phyloP scores from a whole-genome alignment of 2,888 invertebrate genomes.

The Sarcophaga caerulescens region DNA sequence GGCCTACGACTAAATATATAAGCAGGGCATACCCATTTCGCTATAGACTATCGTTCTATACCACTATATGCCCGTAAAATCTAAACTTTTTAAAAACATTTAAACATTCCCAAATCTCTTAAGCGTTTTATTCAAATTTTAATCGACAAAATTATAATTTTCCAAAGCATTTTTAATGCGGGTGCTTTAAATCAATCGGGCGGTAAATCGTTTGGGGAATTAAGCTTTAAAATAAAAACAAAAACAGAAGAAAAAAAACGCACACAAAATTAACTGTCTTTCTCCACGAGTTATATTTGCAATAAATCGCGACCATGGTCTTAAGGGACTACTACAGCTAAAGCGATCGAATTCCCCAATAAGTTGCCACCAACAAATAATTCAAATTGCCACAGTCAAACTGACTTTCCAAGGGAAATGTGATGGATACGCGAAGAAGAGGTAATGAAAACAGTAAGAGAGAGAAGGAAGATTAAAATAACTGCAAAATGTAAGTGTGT shows the following conservation, averaged over 20 bases:
- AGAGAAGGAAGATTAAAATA: not conserved
- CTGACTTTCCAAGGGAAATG: not conserved
- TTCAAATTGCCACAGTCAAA: constrained; percentile 42
- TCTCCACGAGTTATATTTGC: constrained; percentile 22
- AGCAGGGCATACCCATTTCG: no score
- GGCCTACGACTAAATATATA: no score
- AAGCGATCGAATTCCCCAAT: constrained; percentile 53
- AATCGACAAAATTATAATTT: not conserved
- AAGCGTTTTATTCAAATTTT: no score
- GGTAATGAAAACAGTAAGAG: not conserved
- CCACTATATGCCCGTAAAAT: no score
- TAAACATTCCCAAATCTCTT: no score
- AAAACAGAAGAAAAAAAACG: not conserved
- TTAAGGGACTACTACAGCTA: constrained; percentile 20
- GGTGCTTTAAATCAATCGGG: not conserved
- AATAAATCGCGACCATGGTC: constrained; percentile 44
- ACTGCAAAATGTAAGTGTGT: not conserved
- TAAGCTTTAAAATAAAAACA: not conserved
- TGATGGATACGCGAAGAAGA: not conserved
- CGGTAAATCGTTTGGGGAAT: not conserved
- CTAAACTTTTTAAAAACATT: no score
- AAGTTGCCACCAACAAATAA: constrained; percentile 39
- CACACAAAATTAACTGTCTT: constrained; percentile 43
- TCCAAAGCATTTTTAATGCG: not conserved
- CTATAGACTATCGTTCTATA: no score